Conservation (phyloP, 2,797 vertebrate species). For the Pagetopsis macropterus region DNA sequence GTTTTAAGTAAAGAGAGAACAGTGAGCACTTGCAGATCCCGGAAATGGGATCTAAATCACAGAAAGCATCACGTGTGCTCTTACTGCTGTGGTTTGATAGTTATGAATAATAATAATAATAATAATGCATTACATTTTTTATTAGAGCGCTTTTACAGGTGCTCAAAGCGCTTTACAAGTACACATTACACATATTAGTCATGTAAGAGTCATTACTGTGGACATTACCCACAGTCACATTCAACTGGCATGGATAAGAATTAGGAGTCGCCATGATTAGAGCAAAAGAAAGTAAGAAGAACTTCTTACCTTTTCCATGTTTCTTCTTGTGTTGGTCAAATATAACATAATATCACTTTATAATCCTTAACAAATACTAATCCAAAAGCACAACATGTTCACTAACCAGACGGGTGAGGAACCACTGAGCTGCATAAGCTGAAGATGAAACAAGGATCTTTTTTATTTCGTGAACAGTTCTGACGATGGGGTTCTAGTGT, state of each 20-base stretch:
- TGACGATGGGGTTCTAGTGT: not conserved
- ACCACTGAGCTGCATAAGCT: too few species aligned
- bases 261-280: not conserved
- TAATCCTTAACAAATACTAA: not conserved
- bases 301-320: not conserved
- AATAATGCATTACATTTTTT: too few species aligned
- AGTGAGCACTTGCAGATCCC: not conserved
- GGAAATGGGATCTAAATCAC: not conserved
- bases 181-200: too few species aligned
- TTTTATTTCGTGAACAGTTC: too few species aligned
- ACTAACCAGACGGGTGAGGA: not conserved
- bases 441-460: too few species aligned
- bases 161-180: too few species aligned
- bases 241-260: not conserved
- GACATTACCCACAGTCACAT: not conserved
- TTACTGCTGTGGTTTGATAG: conserved; percentile 4
- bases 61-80: not conserved
- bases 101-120: not conserved
- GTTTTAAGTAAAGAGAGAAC: conserved; percentile 2
- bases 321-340: not conserved
- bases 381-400: not conserved
- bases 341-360: not conserved
- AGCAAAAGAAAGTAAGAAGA: not conserved
- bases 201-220: too few species aligned
- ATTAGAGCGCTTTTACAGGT: too few species aligned